Evolutionary conservation across 1,140 invertebrate genomes (phyloP), one percentile per base, ranked within the genome.

Genomic region (Eubasilissa regina): DNA sequence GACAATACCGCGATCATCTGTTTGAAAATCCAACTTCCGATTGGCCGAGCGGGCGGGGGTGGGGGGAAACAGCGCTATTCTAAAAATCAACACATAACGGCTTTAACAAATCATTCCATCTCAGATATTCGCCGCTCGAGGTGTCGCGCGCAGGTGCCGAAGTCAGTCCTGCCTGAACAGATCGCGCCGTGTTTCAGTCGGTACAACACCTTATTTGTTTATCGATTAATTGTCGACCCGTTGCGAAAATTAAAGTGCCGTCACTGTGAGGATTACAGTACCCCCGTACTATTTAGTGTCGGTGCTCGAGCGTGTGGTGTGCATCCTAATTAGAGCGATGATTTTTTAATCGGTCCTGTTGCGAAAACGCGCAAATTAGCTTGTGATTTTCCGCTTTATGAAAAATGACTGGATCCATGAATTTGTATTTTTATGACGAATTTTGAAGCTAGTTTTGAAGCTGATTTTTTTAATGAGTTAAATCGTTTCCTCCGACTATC

Each of bases 71-170:
- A 21, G 60, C 60, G 25, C 60, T 43, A 25, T 64, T 64, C 25
- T 64, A 64, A 64, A 64, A 13, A 64, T 64, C 60, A 64, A 64
- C 60, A 35, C 60, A 43, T 35, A 35, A 64, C 60, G 60, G 25
- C 60, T 64, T 44, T 25, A 25, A 43, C 60, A 64, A 64, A 64
- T 64, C 60, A 64, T 25, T 64, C 60, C 35, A n/a, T 43, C 60
- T 35, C 60, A 64, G 60, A 64, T 64, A 64, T 64, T 43, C 60
- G 60, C 60, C 35, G 60, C n/a, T 21, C 21, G 60, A 64, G 60
- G 60, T 64, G 17, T 19, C 55, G 60, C 35, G 35, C 60, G 60
- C 60, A 58, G 17, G 55, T 58, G 55, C 55, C 55, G 3, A 10
- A 17, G 6, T 4, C n/a, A 4, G 9, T 15, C 12, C 17, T 58